phyloP scores from a whole-genome alignment of 2,888 invertebrate species.

The Lepidonotus clava region DNA sequence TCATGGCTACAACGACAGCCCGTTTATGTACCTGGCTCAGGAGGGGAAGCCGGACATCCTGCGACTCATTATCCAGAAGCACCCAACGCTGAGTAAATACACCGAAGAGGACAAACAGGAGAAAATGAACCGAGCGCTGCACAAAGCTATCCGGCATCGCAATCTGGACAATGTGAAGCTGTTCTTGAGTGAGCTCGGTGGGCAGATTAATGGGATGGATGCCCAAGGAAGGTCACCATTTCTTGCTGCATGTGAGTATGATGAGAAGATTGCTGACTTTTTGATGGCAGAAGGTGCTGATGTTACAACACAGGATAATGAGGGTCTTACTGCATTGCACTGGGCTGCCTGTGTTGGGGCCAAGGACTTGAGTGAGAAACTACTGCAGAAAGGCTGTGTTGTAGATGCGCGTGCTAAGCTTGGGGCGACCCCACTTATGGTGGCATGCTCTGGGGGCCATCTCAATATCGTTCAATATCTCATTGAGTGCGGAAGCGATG shows the following conservation, averaged over 20 bases:
- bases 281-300: conserved; percentile 64
- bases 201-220: conserved; percentile 62
- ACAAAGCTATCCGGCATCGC: conserved; percentile 63
- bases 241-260: conserved; percentile 65
- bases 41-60: conserved; percentile 66
- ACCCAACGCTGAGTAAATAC: conserved; percentile 63
- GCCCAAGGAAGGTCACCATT: conserved; percentile 63
- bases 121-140: conserved; percentile 63
- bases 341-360: conserved; percentile 67
- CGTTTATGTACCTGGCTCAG: conserved; percentile 67
- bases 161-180: conserved; percentile 64
- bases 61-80: conserved; percentile 59
- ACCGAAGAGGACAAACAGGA: conserved; percentile 60
- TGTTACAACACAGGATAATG: conserved; percentile 57
- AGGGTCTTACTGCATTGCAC: conserved; percentile 65
- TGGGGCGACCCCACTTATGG: conserved; percentile 68
- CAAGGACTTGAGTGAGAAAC: conserved; percentile 55
- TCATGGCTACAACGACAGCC: conserved; percentile 65
- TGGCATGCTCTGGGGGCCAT: conserved; percentile 66
- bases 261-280: conserved; percentile 63
- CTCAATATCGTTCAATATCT: conserved; percentile 59
- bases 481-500: conserved; percentile 56
- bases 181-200: conserved; percentile 61
- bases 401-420: conserved; percentile 63
- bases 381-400: conserved; percentile 58